phyloP scores from a whole-genome alignment of 64 coral and sea anemone species.

The Montipora sp. region DNA sequence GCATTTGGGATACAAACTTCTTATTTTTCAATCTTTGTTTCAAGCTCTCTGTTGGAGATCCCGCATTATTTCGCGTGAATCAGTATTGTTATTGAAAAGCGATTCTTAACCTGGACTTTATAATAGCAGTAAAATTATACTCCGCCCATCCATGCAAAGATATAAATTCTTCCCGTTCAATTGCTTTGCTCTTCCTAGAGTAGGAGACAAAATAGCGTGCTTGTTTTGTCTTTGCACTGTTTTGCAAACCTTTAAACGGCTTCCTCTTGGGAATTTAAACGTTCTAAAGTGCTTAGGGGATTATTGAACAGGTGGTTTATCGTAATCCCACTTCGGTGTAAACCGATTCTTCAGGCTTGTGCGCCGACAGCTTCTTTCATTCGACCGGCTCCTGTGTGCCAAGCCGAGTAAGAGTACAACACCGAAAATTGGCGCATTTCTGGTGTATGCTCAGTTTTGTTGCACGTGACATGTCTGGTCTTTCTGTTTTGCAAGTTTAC shows the following conservation, averaged over 20 bases:
- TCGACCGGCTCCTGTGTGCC: background rate
- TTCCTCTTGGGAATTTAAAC: slow-evolving; percentile 12
- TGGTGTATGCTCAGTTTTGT: background rate
- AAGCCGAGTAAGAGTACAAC: background rate
- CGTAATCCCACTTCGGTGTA: slow-evolving; percentile 32
- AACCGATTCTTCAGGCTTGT: slow-evolving; percentile 11
- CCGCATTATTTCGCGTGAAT: background rate
- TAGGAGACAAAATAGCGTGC: background rate
- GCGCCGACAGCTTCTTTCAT: background rate
- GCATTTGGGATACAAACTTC: background rate
- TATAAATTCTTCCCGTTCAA: background rate
- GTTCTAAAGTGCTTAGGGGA: slow-evolving; percentile 30
- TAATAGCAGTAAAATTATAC: background rate
- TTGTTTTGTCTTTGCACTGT: background rate
- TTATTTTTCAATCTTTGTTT: background rate
- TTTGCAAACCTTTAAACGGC: slow-evolving; percentile 7
- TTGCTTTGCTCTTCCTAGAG: background rate
- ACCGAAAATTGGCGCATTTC: background rate
- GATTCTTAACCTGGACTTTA: background rate
- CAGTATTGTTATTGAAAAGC: background rate
- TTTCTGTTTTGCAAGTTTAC: too few relatives aligned
- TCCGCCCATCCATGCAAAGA: background rate
- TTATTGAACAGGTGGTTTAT: slow-evolving; percentile 37
- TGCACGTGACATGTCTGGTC: too few relatives aligned
- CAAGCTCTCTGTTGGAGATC: background rate